Conservation (phyloP, 2,113 vertebrate species). For the Parus major region DNA sequence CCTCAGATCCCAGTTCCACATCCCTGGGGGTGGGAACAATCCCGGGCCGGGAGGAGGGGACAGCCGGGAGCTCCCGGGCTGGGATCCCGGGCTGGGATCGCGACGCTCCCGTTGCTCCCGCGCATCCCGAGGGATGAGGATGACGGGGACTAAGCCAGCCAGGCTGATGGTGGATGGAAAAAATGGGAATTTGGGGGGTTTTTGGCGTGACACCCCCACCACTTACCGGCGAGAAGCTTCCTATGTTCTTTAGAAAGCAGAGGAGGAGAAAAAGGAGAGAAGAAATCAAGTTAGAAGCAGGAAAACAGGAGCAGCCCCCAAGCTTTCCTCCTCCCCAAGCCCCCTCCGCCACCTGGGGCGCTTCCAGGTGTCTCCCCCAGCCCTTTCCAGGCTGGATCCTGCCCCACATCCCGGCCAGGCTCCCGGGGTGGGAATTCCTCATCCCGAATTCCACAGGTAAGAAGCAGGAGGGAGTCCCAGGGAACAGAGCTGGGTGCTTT, state of each 20-base stretch:
- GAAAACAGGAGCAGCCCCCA: background rate
- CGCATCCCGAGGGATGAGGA: background rate
- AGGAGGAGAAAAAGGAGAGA: slow-evolving; percentile 48
- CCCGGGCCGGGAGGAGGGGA: background rate
- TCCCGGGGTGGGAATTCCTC: background rate
- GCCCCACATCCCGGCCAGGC: background rate
- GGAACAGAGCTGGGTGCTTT: rapidly evolving
- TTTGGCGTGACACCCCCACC: background rate
- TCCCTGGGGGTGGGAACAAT: background rate
- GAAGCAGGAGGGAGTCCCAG: background rate
- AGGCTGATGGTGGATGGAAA: slow-evolving; percentile 29
- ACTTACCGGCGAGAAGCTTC: slow-evolving; percentile 86
- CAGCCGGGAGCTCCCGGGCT: background rate
- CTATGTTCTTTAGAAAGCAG: slow-evolving; percentile 85
- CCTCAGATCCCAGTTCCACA: slow-evolving; percentile 29
- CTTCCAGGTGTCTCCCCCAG: background rate
- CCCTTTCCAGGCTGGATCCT: background rate
- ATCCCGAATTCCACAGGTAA: rapidly evolving
- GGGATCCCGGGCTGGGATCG: no score
- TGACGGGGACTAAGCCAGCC: background rate
- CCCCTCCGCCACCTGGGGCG: background rate
- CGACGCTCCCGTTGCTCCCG: slow-evolving; percentile 1
- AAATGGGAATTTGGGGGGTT: background rate
- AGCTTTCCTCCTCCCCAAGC: background rate
- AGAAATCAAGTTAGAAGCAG: slow-evolving; percentile 65